Base-by-base conservation (phyloP, 2,888 invertebrate species). In the Nymphalis c-album region DNA sequence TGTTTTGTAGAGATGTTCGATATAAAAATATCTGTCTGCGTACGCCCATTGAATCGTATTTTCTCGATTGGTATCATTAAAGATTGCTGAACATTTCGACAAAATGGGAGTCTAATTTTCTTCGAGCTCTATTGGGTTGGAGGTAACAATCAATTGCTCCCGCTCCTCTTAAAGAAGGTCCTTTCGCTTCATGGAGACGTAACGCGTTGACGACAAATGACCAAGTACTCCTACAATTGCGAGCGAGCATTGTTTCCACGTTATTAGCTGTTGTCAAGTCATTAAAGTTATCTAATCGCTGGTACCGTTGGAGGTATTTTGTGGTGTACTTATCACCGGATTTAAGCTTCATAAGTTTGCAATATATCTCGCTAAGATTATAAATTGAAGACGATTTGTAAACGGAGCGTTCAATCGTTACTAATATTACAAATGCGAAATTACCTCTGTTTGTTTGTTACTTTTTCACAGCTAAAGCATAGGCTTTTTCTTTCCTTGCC, bases 91-190 rank as follows among this genome's bases (percentile, higher is more conserved):
- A 58, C 58, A 59, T 50, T 64, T 59, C 20, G 35, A 58, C 40
- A 59, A 48, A 64, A 64, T 50, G 18, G 64, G n/a, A n/a, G 13
- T 60, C 46, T 46, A 51, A 65, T 65, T 64, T 64, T 64, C 46
- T 53, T 65, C 60, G 51, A 53, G 64, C 60, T 65, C 53, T 51
- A 53, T 47, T 60, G 59, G 64, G 8, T 31, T 2, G 31, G 13
- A 35, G 35, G 55, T 55, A 55, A 26, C 16, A 46, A 51, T 65
- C 60, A 65, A 65, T 53, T 31, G 60, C 45, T 45, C 13, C 20
- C 64, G 59, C 40, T 60, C 18, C 16, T 47, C 45, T 55, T 53
- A 26, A 31, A 31, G 7, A 18, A 17, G 18, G 55, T 46, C 45
- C 55, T 26, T 46, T 63, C 47, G 46, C 53, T 55, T 31, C 47